Conservation (phyloP, 2,888 invertebrate genomes). For the Pterobdella sp. region DNA sequence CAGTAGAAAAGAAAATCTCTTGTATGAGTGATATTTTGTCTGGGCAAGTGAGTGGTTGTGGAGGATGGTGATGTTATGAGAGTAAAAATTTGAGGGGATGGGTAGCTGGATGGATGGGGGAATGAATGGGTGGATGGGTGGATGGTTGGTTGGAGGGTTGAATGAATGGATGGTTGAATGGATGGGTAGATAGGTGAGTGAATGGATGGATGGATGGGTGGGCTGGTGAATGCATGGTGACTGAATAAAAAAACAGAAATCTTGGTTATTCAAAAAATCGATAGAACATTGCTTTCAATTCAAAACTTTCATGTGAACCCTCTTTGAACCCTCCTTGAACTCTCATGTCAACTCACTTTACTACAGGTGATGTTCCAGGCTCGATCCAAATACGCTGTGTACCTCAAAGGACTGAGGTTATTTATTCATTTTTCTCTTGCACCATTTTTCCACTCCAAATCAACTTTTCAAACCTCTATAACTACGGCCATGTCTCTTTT, state of each 20-base stretch:
- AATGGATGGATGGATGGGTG: conserved; percentile 7
- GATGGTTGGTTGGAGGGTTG: conserved; percentile 10
- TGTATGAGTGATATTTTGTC: conserved; percentile 34
- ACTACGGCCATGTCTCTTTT: background rate
- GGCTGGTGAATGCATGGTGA: background rate
- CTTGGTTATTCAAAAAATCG: background rate
- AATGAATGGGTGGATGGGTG: background rate
- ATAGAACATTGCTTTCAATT: background rate
- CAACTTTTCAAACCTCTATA: background rate
- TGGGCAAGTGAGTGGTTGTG: conserved; percentile 24
- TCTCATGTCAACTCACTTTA: conserved; percentile 19
- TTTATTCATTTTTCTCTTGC: background rate
- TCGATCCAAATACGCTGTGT: conserved; percentile 36
- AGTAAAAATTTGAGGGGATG: too few relatives aligned
- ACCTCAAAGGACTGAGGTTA: conserved; percentile 39
- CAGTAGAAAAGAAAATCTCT: conserved; percentile 37
- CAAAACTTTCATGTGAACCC: too few relatives aligned
- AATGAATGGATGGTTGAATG: background rate
- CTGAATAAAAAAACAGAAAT: background rate
- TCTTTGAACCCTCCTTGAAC: too few relatives aligned
- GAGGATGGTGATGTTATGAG: too few relatives aligned
- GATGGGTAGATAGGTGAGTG: background rate
- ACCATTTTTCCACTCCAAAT: background rate
- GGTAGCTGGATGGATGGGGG: background rate
- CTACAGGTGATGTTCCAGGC: conserved; percentile 36